These are phyloP conservation scores for Phyllostomus hastatus DNA, from an alignment of 2,113 vertebrate species.

Conservation along the genomic window DNA sequence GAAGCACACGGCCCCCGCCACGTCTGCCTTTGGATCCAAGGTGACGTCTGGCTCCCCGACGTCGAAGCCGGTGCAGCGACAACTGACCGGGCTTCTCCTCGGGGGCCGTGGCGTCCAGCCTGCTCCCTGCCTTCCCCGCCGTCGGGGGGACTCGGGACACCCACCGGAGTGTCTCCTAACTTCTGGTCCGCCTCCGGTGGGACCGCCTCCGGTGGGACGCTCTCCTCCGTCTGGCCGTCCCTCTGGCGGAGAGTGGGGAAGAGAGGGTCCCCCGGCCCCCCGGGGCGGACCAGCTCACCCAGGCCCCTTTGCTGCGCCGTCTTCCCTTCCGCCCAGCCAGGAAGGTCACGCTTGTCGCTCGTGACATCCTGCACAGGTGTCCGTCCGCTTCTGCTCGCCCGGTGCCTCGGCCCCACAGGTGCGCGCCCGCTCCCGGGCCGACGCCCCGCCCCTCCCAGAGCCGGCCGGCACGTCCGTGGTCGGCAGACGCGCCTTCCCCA, in stretches of 20 bases:
- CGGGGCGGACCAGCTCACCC: not conserved
- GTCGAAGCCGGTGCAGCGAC: too few species aligned
- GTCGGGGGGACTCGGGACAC: not conserved
- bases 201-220: fast-evolving
- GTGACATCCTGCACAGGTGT: fast-evolving
- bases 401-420: fast-evolving
- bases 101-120: not conserved
- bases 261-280: fast-evolving
- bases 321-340: not conserved
- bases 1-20: not conserved
- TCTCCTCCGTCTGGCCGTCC: too few species aligned
- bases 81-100: not conserved
- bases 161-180: too few species aligned
- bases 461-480: not conserved
- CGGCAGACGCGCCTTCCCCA: not conserved
- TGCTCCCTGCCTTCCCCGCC: not conserved
- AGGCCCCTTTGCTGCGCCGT: fast-evolving
- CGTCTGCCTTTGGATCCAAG: not conserved
- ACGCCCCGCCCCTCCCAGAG: not conserved
- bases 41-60: not conserved
- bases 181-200: not conserved
- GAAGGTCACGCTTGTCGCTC: not conserved
- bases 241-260: not conserved
- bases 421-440: not conserved
- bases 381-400: not conserved